phyloP scores from a whole-genome alignment of 2,113 vertebrate genomes.

The Pseudonaja textilis region DNA sequence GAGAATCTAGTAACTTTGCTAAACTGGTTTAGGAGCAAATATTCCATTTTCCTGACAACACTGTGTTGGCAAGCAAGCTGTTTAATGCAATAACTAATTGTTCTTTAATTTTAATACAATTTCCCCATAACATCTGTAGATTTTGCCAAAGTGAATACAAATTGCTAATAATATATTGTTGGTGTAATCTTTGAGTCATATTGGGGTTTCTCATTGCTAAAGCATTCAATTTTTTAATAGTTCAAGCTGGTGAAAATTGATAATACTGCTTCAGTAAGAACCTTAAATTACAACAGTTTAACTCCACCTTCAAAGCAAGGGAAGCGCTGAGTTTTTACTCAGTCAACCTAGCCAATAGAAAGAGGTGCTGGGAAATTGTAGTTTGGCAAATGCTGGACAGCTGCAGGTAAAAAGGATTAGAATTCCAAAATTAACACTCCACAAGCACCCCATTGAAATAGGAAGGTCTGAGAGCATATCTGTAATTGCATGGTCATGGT shows the following conservation, averaged over 20 bases:
- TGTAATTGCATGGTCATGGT: neutral
- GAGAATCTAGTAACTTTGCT: neutral
- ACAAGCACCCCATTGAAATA: neutral
- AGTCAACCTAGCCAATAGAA: neutral
- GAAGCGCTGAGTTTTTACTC: neutral
- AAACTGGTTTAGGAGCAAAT: neutral
- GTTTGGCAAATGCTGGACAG: neutral
- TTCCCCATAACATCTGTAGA: neutral
- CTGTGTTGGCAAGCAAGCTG: neutral
- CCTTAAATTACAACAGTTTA: neutral
- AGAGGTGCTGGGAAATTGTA: neutral
- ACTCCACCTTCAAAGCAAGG: neutral
- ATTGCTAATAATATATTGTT: neutral
- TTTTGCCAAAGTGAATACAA: neutral
- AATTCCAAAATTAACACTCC: neutral
- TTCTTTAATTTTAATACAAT: neutral
- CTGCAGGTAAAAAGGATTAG: neutral
- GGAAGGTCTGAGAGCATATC: neutral
- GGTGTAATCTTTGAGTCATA: neutral
- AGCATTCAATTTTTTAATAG: neutral
- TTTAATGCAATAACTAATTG: no score
- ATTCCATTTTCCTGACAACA: neutral
- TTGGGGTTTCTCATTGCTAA: neutral
- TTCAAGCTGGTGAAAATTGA: neutral
- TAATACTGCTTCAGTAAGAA: slow-evolving; percentile 17